These are phyloP conservation scores for Halichoeres trimaculatus DNA, from an alignment of 2,113 vertebrate genomes.

Conservation along the genomic window DNA sequence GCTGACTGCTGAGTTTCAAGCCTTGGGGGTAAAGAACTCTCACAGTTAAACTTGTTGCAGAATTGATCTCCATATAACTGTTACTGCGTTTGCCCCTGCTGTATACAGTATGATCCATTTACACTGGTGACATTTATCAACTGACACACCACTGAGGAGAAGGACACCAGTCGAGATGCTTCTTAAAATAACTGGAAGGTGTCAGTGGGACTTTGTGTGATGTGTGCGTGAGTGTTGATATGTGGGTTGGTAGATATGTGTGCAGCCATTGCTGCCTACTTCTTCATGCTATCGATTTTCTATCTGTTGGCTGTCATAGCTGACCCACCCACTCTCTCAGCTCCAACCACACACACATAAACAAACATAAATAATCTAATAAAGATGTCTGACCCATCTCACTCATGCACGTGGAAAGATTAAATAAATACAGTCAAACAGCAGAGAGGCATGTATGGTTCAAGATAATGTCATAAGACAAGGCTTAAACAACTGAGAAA, in stretches of 20 bases:
- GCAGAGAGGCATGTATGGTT: neutral
- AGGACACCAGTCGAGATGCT: neutral
- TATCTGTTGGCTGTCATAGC: conserved; percentile 45
- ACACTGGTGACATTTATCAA: conserved; percentile 31
- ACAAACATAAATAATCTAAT: conserved; percentile 21
- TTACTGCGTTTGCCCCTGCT: neutral
- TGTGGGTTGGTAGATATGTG: conserved; percentile 35
- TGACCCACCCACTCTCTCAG: conserved; percentile 12
- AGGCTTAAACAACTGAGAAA: neutral
- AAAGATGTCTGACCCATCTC: neutral
- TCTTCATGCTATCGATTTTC: conserved; percentile 71
- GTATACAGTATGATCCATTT: neutral
- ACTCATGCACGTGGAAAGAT: neutral
- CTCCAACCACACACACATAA: conserved; percentile 1
- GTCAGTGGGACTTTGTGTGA: conserved; percentile 13
- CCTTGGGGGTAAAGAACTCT: conserved; percentile 10
- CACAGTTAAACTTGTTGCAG: neutral
- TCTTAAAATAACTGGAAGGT: conserved; percentile 9
- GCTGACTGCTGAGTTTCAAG: neutral
- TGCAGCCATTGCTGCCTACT: conserved; percentile 19
- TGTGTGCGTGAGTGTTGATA: conserved; percentile 21
- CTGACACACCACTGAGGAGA: neutral
- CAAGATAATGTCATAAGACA: no score
- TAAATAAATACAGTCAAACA: neutral
- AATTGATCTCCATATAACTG: neutral